Conservation (phyloP, 2,113 vertebrate species). For the Megaceryle torquata region DNA sequence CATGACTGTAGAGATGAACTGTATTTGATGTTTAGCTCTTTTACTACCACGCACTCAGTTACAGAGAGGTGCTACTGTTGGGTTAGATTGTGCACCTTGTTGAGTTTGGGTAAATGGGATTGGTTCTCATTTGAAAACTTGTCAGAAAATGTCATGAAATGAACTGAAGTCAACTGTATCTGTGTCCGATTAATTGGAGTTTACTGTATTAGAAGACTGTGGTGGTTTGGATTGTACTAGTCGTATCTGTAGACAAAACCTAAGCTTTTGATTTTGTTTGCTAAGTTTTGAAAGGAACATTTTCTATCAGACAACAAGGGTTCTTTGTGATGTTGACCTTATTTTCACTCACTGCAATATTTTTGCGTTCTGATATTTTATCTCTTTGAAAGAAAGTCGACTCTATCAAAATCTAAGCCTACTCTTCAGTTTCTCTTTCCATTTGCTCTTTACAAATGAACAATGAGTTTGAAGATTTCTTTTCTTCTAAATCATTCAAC, state of each 20-base stretch:
- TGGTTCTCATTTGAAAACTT: neutral
- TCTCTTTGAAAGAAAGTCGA: neutral
- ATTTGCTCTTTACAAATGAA: slow-evolving; percentile 22
- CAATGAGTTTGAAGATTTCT: neutral
- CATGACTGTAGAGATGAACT: neutral
- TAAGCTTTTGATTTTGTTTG: neutral
- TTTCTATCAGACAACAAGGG: neutral
- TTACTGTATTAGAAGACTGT: neutral
- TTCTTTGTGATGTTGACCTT: neutral
- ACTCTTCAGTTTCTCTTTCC: neutral
- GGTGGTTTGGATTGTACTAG: neutral
- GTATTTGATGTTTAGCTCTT: neutral
- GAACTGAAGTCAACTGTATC: neutral
- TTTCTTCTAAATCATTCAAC: slow-evolving; percentile 23
- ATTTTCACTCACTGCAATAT: neutral
- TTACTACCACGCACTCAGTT: neutral
- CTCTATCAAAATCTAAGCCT: neutral
- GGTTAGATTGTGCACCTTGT: neutral
- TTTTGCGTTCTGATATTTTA: slow-evolving; percentile 12
- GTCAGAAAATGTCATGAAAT: neutral
- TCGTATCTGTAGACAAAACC: neutral
- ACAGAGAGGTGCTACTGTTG: neutral
- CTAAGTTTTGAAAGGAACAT: neutral
- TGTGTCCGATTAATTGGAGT: neutral
- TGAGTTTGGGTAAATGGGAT: neutral